phyloP scores from a whole-genome alignment of 2,797 vertebrate species.

The Passerculus sandwichensis region DNA sequence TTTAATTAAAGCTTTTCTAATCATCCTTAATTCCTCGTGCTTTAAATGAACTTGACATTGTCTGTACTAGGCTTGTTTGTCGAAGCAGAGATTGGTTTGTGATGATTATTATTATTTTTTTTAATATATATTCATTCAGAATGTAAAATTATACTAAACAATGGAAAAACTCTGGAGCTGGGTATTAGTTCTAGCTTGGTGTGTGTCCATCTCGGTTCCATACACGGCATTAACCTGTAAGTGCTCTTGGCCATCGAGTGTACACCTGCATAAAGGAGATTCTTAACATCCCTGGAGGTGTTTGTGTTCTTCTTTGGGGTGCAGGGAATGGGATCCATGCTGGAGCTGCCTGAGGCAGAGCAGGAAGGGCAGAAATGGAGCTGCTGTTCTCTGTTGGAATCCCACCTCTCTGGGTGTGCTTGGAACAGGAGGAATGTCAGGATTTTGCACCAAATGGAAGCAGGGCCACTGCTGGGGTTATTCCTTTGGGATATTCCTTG shows the following conservation, averaged over 20 bases:
- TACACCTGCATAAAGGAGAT: slow-evolving; percentile 56
- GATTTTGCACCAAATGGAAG: neutral
- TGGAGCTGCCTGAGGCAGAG: neutral
- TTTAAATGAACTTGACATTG: slow-evolving; percentile 36
- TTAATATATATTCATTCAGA: slow-evolving; percentile 53
- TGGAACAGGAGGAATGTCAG: neutral
- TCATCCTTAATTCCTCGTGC: slow-evolving; percentile 40
- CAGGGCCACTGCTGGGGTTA: fast-evolving
- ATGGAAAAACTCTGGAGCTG: slow-evolving; percentile 3
- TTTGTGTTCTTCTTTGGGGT: slow-evolving; percentile 12
- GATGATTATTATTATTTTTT: slow-evolving; percentile 21
- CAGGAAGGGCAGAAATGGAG: neutral
- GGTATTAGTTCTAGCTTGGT: slow-evolving; percentile 22
- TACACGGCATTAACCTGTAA: slow-evolving; percentile 33
- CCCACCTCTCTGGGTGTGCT: neutral
- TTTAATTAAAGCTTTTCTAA: slow-evolving; percentile 59
- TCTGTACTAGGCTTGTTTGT: slow-evolving; percentile 51
- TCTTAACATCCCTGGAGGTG: neutral
- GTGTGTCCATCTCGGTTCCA: slow-evolving; percentile 26
- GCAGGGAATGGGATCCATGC: neutral
- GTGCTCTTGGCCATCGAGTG: slow-evolving; percentile 56
- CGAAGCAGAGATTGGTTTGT: slow-evolving; percentile 24
- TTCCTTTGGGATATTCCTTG: neutral
- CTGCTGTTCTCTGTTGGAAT: neutral
- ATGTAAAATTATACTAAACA: slow-evolving; percentile 57